Conservation (phyloP, 2,888 invertebrate genomes). For the Synergus itoensis region DNA sequence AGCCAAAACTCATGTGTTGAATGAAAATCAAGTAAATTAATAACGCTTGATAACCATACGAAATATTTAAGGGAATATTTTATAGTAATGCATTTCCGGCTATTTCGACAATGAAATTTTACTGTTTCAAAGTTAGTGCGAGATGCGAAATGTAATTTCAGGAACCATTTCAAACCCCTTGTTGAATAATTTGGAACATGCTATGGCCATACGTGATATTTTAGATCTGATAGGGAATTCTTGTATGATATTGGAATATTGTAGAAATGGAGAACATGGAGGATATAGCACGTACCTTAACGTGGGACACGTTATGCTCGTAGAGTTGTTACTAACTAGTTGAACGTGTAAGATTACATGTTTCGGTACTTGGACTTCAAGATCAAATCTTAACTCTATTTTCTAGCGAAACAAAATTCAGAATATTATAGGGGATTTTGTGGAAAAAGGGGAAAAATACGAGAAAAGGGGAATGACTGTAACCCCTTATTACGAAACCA, state of each 20-base stretch:
- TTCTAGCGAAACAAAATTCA: too few relatives aligned
- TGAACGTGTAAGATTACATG: background rate
- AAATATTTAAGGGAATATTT: background rate
- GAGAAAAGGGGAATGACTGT: too few relatives aligned
- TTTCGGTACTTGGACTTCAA: background rate
- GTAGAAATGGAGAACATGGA: slow-evolving; percentile 28
- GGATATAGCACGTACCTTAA: slow-evolving; percentile 29
- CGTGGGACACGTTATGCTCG: slow-evolving; percentile 13
- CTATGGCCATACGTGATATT: slow-evolving; percentile 36
- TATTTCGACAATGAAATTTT: background rate
- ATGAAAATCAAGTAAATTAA: background rate
- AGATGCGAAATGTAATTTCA: background rate
- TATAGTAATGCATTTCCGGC: background rate
- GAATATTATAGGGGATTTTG: too few relatives aligned
- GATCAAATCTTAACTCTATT: too few relatives aligned
- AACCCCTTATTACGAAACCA: too few relatives aligned
- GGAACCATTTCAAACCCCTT: slow-evolving; percentile 2
- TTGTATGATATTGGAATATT: slow-evolving; percentile 35
- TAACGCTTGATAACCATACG: background rate
- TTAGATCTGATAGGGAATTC: slow-evolving; percentile 31
- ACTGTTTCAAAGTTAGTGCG: background rate
- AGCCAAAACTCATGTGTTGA: too few relatives aligned
- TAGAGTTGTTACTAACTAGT: background rate
- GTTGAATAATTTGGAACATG: slow-evolving; percentile 37
- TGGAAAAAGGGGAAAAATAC: too few relatives aligned